phyloP scores from a whole-genome alignment of 2,888 invertebrate species.

The Tricholauxania praeusta region DNA sequence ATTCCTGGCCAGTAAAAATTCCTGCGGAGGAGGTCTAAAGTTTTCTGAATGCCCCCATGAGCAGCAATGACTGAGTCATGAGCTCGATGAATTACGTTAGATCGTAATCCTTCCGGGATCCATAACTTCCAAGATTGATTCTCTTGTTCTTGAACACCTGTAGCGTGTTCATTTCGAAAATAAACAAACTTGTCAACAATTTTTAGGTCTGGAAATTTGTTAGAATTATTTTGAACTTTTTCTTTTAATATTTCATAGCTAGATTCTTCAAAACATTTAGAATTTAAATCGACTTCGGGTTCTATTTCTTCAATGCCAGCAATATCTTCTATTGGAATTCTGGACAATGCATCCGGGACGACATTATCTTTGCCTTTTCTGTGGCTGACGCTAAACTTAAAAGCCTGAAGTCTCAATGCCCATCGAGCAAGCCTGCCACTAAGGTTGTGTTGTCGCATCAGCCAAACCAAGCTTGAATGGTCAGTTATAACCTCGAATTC shows the following conservation, averaged over 20 bases:
- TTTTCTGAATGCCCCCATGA: constrained; percentile 18
- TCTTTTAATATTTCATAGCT: constrained; percentile 18
- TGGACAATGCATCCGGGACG: constrained; percentile 28
- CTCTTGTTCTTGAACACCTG: constrained; percentile 17
- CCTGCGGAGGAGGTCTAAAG: not conserved
- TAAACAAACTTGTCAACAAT: constrained; percentile 23
- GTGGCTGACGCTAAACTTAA: constrained; percentile 28
- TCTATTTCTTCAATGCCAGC: constrained; percentile 7
- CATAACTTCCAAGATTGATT: constrained; percentile 28
- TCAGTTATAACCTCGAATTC: constrained; percentile 41
- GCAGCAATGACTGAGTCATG: constrained; percentile 2
- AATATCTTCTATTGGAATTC: not conserved
- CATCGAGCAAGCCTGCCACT: constrained; percentile 34
- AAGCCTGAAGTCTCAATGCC: constrained; percentile 26
- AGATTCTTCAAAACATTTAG: constrained; percentile 11
- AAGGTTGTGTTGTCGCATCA: constrained; percentile 33
- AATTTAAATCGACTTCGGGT: constrained; percentile 28
- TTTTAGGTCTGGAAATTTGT: constrained; percentile 27
- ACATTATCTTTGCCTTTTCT: constrained; percentile 34
- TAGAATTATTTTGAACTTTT: not conserved
- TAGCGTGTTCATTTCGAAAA: constrained; percentile 19
- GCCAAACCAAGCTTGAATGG: constrained; percentile 41
- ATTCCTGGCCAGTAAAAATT: constrained; percentile 26
- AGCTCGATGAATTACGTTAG: not conserved
- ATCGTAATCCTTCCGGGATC: not conserved